Conservation (phyloP, 2,797 vertebrate genomes). For the Lagocephalus sceleratus region DNA sequence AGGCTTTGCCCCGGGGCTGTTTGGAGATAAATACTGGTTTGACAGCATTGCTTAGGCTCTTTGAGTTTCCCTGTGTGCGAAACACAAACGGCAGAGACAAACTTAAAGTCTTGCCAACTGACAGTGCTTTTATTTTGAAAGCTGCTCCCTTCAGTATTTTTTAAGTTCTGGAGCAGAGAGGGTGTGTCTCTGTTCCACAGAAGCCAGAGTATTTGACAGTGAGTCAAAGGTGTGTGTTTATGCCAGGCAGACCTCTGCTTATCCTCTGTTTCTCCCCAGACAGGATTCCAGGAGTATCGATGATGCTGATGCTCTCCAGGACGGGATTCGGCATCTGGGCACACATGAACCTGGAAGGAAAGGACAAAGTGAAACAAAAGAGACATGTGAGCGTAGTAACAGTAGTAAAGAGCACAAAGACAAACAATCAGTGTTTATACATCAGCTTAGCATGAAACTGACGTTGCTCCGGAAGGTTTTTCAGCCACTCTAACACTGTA, state of each 20-base stretch:
- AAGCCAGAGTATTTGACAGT: not conserved
- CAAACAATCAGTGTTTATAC: slow-evolving; percentile 39
- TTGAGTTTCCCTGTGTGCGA: not conserved
- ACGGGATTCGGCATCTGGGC: slow-evolving; percentile 91
- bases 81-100: slow-evolving; percentile 13
- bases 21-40: slow-evolving; percentile 31
- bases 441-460: slow-evolving; percentile 43
- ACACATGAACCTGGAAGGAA: slow-evolving; percentile 84
- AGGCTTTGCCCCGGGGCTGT: slow-evolving; percentile 9
- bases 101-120: not conserved
- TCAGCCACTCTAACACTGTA: slow-evolving; percentile 5
- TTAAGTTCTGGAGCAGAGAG: slow-evolving; percentile 4
- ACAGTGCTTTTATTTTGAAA: not conserved
- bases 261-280: slow-evolving; percentile 83
- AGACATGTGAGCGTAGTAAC: not conserved
- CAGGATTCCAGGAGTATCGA: slow-evolving; percentile 91
- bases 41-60: slow-evolving; percentile 3
- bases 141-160: not conserved
- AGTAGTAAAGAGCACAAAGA: slow-evolving; percentile 4
- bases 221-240: slow-evolving; percentile 4
- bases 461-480: slow-evolving; percentile 20
- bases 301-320: slow-evolving; percentile 94
- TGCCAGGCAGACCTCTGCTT: slow-evolving; percentile 74
- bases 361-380: not conserved
- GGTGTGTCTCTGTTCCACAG: slow-evolving; percentile 14